Base-by-base conservation (phyloP, 2,888 invertebrate species). In the Pseudanteris insignis region DNA sequence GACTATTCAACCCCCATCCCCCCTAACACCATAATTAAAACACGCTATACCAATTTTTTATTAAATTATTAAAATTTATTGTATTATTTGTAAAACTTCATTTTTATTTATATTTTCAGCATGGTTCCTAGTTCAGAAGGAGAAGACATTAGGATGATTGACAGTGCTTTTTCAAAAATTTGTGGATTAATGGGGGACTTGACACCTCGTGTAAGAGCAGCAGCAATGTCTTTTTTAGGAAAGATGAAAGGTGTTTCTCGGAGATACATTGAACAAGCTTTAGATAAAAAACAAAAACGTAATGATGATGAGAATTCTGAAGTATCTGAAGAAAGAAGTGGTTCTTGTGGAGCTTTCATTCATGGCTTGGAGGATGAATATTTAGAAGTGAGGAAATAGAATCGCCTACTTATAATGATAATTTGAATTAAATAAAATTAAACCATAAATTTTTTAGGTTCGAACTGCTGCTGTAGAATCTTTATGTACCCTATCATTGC, bases 341-440 rank as follows among this genome's bases (percentile, higher is more conserved):
- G 97, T 0, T 94, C 98, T 0, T 98, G 97, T 80, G 98, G 98
- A 0, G 98, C 98, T 38, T 93, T 98, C 81, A 96, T 99, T 63
- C 96, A 98, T 79, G 98, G 97, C 0, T 84, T 99, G 24, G 98
- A 99, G 83, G 99, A 99, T 82, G 98, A 99, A 82, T 96, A 91
- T 80, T 84, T 96, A 80, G 92, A 80, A 59, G 88, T 87, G 70
- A 64, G 70, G 11, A 30, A 40, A 15, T 18, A 12, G 1, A 25
- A 7, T 2, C 14, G 8, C 11, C 18, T 6, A 18, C 18, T 18
- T 4, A 18, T 4, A 18, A 6, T 18, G 6, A 18, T 18, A 18
- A 18, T 18, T 18, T 18, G 18, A 18, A 18, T 18, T 18, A 18
- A 5, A 26, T 21, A 7, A 29, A 33, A 32, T n/a, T n/a, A n/a